These are phyloP conservation scores for Ganaspis sp. DNA, from an alignment of 1,140 invertebrate species.

Conservation along the genomic window DNA sequence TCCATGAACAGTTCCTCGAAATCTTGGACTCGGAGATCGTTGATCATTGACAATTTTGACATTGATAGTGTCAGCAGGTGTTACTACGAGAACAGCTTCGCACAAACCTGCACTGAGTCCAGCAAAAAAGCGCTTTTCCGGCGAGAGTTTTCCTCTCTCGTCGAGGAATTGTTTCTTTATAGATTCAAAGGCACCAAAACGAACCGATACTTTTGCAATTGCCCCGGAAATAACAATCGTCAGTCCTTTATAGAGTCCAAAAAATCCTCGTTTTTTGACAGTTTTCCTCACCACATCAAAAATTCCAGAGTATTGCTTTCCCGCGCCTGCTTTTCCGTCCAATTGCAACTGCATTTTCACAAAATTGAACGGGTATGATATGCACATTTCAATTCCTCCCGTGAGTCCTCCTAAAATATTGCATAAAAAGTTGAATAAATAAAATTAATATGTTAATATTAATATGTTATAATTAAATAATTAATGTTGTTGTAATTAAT, in stretches of 20 bases:
- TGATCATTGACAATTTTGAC: conserved; percentile 99
- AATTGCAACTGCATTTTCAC: conserved; percentile 99
- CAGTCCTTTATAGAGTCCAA: conserved; percentile 96
- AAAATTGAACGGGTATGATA: conserved; percentile 99
- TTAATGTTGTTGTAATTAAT: too few relatives aligned
- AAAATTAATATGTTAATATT: too few relatives aligned
- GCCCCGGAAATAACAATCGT: conserved; percentile 97
- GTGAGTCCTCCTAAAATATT: conserved; percentile 86
- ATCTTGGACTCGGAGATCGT: conserved; percentile 92
- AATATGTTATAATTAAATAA: too few relatives aligned
- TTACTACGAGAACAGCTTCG: conserved; percentile 98
- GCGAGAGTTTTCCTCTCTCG: conserved; percentile 87
- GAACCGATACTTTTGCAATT: conserved; percentile 97
- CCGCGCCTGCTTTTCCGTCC: conserved; percentile 89
- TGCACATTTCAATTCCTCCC: conserved; percentile 98
- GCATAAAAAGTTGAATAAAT: too few relatives aligned
- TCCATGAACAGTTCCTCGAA: conserved; percentile 95
- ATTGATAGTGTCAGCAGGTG: conserved; percentile 99
- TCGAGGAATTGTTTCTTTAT: conserved; percentile 89
- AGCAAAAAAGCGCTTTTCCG: conserved; percentile 87
- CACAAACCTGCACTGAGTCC: conserved; percentile 96
- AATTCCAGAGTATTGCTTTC: conserved; percentile 91
- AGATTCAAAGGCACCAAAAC: conserved; percentile 99
- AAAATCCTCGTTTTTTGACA: conserved; percentile 89
- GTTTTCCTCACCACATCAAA: conserved; percentile 96